Percentiles rank a stretch among this genome's conserved stretches.
These are phyloP conservation scores for Bufo bufo DNA, from an alignment of 2,113 vertebrate species.

Conservation along the genomic window DNA sequence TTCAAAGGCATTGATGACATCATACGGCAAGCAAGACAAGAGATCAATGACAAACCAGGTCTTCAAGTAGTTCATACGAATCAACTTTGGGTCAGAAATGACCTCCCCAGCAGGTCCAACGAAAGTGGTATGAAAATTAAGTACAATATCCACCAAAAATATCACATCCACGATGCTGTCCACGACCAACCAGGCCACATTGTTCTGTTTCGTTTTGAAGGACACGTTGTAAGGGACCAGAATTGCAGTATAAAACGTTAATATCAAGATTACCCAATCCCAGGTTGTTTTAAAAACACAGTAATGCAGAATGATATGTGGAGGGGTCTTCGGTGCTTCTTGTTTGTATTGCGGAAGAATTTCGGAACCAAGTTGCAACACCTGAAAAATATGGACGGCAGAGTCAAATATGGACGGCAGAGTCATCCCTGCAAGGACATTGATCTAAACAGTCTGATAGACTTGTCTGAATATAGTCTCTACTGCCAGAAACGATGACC, in stretches of 20 bases:
- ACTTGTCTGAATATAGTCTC: neutral
- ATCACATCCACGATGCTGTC: conserved; percentile 98
- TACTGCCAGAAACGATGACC: neutral
- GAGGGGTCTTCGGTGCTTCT: conserved; percentile 95
- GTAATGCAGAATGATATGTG: conserved; percentile 96
- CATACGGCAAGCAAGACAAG: conserved; percentile 93
- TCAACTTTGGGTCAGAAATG: conserved; percentile 95
- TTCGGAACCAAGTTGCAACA: conserved; percentile 94
- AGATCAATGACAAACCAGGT: conserved; percentile 98
- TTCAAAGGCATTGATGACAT: conserved; percentile 98
- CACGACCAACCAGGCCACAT: conserved; percentile 94
- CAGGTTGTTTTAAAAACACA: conserved; percentile 98
- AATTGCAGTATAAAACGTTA: conserved; percentile 98
- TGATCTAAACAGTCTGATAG: neutral
- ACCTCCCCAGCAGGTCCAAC: conserved; percentile 95
- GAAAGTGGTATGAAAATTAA: conserved; percentile 98
- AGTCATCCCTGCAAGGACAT: neutral
- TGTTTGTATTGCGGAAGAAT: conserved; percentile 97
- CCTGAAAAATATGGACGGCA: conserved; percentile 72
- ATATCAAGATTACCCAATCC: conserved; percentile 98
- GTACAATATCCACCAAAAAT: conserved; percentile 95
- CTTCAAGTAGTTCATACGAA: conserved; percentile 97
- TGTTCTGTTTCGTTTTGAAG: conserved; percentile 98
- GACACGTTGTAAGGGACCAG: conserved; percentile 98
- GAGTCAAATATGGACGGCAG: neutral